Conservation (phyloP, 2,797 vertebrate genomes). For the Scolopax rusticola region DNA sequence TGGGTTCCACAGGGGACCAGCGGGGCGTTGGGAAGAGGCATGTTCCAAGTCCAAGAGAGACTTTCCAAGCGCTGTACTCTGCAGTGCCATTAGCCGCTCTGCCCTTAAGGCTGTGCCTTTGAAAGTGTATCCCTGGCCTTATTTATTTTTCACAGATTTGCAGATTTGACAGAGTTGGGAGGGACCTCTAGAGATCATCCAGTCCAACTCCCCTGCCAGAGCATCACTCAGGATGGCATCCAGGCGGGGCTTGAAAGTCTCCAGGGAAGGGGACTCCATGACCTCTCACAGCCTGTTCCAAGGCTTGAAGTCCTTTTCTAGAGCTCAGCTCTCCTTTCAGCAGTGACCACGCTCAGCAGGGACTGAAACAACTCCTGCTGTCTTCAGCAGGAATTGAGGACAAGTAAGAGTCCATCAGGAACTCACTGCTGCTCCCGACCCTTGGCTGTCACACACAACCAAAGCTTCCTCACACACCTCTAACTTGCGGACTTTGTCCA, state of each 20-base stretch:
- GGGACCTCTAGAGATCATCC: too few relatives aligned
- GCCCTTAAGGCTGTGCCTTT: not conserved
- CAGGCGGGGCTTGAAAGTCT: too few relatives aligned
- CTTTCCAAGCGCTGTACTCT: not conserved
- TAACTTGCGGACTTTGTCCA: fast-evolving
- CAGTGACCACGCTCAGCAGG: fast-evolving
- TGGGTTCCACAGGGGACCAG: fast-evolving
- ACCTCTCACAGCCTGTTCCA: too few relatives aligned
- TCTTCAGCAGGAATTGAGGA: not conserved
- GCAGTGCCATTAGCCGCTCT: not conserved
- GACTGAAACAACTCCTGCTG: not conserved
- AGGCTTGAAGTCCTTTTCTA: not conserved
- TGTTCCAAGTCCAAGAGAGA: too few relatives aligned
- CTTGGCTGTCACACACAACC: fast-evolving
- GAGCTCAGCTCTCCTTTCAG: not conserved
- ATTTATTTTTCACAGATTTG: not conserved
- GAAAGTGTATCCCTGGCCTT: not conserved
- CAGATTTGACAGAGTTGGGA: too few relatives aligned
- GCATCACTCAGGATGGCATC: too few relatives aligned
- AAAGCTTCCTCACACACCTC: fast-evolving
- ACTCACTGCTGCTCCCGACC: not conserved
- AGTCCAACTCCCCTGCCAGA: too few relatives aligned
- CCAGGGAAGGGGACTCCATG: too few relatives aligned
- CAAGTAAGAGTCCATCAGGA: too few relatives aligned
- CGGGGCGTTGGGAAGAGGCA: fast-evolving